Evolutionary conservation across 2,113 vertebrate genomes (phyloP), one percentile per base, ranked within the genome.

Genomic region (Hippotragus niger): DNA sequence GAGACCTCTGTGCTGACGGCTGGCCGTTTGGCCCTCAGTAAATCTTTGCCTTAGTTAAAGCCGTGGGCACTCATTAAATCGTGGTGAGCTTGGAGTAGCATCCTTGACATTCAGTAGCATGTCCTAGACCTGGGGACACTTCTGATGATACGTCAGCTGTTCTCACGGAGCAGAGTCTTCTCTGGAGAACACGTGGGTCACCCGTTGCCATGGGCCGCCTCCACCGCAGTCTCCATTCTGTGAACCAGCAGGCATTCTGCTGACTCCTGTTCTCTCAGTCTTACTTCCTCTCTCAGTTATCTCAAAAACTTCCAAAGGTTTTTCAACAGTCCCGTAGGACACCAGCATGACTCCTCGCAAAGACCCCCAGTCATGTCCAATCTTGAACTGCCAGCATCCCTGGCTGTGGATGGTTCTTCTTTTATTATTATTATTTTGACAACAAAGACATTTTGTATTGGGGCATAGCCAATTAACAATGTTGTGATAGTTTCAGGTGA

Each of bases 151-250:
- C 0, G 0, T 21, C 29, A 23, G 36, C 80, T 45, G n/a, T 9
- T 43, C 14, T n/a, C 2, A 0, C 1, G 21, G 19, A n/a, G 16
- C 45, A 7, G 55, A 29, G 33, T 6, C 84, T 67, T 74, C 90
- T 31, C 67, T 2, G 57, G 50, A n/a, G 62, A 50, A 7, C 86
- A 2, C 3, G 7, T 2, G 6, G 15, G 36, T 3, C 3, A 31
- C 33, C 36, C 0, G 0, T 10, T 29, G 16, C 5, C 0, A 0
- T 23, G 62, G 1, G 16, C 88, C 3, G 3, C 25, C 50, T 29
- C 21, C 1, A 3, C 6, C 3, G 0, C 0, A 5, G 25, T 23
- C 4, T 31, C 50, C 4, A 0, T n/a, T 60, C 33, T 2, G 0
- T 14, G 10, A 31, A 1, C 14, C 57, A 6, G 17, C 2, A 1